Evolutionary conservation across 1,140 invertebrate genomes (phyloP).

Genomic region (Medauroidea extradentata): DNA sequence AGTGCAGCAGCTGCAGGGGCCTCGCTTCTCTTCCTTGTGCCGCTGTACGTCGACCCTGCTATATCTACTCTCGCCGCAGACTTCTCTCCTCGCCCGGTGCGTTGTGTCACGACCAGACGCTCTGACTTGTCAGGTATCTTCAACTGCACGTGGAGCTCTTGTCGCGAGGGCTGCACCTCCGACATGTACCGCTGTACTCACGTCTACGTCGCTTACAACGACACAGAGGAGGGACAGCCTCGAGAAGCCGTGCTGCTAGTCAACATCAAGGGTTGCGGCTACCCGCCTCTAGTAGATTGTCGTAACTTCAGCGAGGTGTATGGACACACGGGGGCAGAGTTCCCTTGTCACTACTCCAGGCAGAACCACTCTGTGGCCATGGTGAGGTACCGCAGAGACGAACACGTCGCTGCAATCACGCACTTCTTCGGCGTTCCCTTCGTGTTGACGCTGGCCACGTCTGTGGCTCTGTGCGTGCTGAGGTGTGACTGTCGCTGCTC

Average conservation of each 20-base stretch:
- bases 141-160: constrained; percentile 83
- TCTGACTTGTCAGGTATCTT: constrained; percentile 71
- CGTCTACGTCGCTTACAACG: constrained; percentile 74
- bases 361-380: constrained; percentile 76
- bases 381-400: constrained; percentile 70
- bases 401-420: constrained; percentile 72
- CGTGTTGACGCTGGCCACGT: constrained; percentile 74
- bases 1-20: constrained; percentile 75
- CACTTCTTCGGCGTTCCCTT: constrained; percentile 77
- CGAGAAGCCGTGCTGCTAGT: constrained; percentile 65
- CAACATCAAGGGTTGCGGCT: constrained; percentile 85
- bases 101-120: constrained; percentile 69
- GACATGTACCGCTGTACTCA: constrained; percentile 82
- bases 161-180: constrained; percentile 81
- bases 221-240: constrained; percentile 8
- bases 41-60: constrained; percentile 86
- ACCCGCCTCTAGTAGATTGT: constrained; percentile 80
- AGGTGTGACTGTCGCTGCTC: constrained; percentile 71
- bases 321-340: constrained; percentile 68
- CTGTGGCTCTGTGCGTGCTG: constrained; percentile 75
- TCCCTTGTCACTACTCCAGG: constrained; percentile 79
- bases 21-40: constrained; percentile 78
- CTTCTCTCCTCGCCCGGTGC: constrained; percentile 71
- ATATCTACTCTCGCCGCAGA: constrained; percentile 80
- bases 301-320: constrained; percentile 73